phyloP scores from a whole-genome alignment of 1,140 invertebrate species.

The Arion vulgaris region DNA sequence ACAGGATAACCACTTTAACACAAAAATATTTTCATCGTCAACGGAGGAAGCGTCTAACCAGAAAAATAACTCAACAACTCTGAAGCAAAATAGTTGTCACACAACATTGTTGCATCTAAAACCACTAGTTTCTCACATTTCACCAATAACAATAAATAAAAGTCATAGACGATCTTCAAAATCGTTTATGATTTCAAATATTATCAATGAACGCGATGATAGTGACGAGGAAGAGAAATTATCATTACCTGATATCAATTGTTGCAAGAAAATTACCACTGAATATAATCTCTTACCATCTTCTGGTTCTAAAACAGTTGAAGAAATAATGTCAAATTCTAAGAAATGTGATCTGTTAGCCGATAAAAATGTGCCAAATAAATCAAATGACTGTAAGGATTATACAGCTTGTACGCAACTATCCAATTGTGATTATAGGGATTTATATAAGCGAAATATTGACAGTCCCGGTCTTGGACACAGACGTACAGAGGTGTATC shows the following conservation, averaged over 20 bases:
- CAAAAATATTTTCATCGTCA: background rate
- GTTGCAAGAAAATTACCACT: background rate
- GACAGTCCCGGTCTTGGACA: too few relatives aligned
- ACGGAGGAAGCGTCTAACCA: background rate
- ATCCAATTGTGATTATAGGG: too few relatives aligned
- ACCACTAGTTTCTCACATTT: background rate
- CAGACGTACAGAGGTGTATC: too few relatives aligned
- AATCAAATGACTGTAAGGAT: background rate
- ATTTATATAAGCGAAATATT: too few relatives aligned
- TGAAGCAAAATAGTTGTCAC: background rate
- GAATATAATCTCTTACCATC: background rate
- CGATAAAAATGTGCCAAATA: background rate
- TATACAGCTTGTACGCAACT: background rate
- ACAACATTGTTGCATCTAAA: background rate
- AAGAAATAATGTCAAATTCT: background rate
- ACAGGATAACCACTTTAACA: background rate
- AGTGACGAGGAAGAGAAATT: background rate
- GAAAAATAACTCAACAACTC: background rate
- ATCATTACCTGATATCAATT: background rate
- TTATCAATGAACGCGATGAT: background rate
- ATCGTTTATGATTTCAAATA: constrained; percentile 14
- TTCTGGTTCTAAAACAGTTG: background rate
- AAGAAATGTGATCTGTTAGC: background rate
- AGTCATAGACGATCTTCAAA: background rate
- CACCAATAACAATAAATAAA: background rate